Conservation (phyloP, 2,113 vertebrate species). For the Gadus chalcogrammus region DNA sequence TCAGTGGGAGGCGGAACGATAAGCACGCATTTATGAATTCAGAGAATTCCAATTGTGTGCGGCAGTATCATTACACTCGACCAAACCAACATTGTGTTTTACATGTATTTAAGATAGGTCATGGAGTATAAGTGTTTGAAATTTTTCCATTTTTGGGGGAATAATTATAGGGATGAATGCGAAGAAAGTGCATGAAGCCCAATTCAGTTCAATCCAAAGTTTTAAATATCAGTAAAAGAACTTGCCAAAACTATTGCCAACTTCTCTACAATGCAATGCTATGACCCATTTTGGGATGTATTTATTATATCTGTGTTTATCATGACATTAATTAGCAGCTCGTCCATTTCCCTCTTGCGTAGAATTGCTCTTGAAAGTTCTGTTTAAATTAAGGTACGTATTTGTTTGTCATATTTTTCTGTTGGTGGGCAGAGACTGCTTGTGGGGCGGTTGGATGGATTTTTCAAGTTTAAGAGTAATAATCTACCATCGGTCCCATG, state of each 20-base stretch:
- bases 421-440: too few relatives aligned
- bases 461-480: too few relatives aligned
- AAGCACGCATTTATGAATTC: slow-evolving; percentile 71
- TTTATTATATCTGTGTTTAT: neutral
- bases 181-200: neutral
- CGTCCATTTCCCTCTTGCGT: too few relatives aligned
- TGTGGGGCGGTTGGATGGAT: too few relatives aligned
- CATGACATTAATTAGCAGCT: too few relatives aligned
- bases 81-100: slow-evolving; percentile 39
- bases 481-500: too few relatives aligned
- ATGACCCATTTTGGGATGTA: neutral
- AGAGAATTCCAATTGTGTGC: slow-evolving; percentile 66
- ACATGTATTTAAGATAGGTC: slow-evolving; percentile 26
- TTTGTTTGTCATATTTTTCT: too few relatives aligned
- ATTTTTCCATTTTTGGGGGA: neutral
- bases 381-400: too few relatives aligned
- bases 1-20: slow-evolving; percentile 58
- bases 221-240: slow-evolving; percentile 1
- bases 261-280: neutral
- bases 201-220: slow-evolving; percentile 1
- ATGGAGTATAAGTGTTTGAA: neutral
- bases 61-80: slow-evolving; percentile 52
- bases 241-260: neutral
- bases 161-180: neutral
- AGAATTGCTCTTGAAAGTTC: too few relatives aligned